Percentiles rank a stretch among this genome's conserved stretches.
Conservation (phyloP, 2,888 invertebrate genomes). For the Linyphia triangularis region DNA sequence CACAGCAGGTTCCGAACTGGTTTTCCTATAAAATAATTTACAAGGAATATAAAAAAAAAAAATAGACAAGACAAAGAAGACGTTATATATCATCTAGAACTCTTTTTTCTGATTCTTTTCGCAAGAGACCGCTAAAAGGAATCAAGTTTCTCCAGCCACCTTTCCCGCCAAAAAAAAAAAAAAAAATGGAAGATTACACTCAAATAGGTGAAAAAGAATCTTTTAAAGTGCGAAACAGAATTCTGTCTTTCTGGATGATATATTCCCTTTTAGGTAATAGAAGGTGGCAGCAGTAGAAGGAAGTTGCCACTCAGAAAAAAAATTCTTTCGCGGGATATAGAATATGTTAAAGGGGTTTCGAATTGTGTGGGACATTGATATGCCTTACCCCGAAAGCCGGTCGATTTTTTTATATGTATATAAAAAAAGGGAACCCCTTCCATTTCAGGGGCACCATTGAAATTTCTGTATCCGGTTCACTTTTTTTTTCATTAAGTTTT, state of each 20-base stretch:
- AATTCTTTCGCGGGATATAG: not conserved
- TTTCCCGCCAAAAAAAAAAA: too few species aligned
- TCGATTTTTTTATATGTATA: not conserved
- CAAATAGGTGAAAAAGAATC: slow-evolving; percentile 57
- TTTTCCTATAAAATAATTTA: too few species aligned
- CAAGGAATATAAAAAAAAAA: too few species aligned
- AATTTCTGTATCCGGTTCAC: slow-evolving; percentile 9
- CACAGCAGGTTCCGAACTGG: too few species aligned
- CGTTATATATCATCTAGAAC: not conserved
- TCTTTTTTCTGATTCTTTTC: not conserved
- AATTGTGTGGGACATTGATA: slow-evolving; percentile 34
- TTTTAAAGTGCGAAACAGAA: slow-evolving; percentile 58
- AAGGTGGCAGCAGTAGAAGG: slow-evolving; percentile 43
- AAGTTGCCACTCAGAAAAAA: slow-evolving; percentile 11
- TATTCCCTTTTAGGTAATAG: slow-evolving; percentile 25
- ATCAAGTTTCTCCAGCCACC: not conserved
- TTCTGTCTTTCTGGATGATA: slow-evolving; percentile 48
- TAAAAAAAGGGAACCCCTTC: not conserved
- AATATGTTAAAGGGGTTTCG: slow-evolving; percentile 40
- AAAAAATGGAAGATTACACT: too few species aligned
- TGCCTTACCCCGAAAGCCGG: not conserved
- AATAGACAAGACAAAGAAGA: not conserved
- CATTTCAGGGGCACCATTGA: not conserved
- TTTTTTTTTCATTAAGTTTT: not conserved
- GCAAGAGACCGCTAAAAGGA: not conserved